Conservation (phyloP, 2,797 vertebrate genomes). For the Amblyopsis hoosieri region DNA sequence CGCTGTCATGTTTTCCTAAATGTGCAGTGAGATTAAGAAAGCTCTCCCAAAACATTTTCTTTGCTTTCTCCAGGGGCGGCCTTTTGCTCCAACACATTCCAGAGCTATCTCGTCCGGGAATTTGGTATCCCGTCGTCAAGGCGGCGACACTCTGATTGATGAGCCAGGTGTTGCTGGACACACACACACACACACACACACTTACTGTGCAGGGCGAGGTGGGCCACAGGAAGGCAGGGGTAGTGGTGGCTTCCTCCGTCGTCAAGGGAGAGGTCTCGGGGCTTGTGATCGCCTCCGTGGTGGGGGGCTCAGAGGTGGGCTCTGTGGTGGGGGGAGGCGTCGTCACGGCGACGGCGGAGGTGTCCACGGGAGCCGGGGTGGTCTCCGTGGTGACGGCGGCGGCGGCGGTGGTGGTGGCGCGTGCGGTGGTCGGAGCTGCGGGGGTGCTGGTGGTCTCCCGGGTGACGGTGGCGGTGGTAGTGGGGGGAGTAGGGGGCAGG, state of each 20-base stretch:
- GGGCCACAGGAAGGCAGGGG: conserved; percentile 64
- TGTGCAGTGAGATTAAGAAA: too few relatives aligned
- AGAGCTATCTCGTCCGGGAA: conserved; percentile 22
- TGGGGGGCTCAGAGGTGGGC: conserved; percentile 27
- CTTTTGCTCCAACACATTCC: conserved; percentile 12
- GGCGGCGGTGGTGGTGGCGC: conserved; percentile 29
- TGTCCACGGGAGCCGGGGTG: conserved; percentile 26
- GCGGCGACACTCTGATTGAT: conserved; percentile 18
- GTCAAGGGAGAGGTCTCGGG: conserved; percentile 40
- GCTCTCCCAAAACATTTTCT: neutral
- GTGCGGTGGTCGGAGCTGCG: conserved; percentile 6
- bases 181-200: neutral
- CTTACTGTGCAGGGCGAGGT: conserved; percentile 80
- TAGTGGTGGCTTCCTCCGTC: conserved; percentile 52
- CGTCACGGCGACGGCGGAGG: conserved; percentile 28
- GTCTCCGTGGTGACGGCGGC: conserved; percentile 30
- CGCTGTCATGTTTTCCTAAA: too few relatives aligned
- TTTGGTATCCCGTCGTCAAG: neutral
- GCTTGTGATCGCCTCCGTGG: conserved; percentile 53
- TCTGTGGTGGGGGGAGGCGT: conserved; percentile 47
- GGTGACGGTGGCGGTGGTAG: conserved; percentile 17
- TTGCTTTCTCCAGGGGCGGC: neutral
- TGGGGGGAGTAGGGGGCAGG: conserved; percentile 17
- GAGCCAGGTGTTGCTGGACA: conserved; percentile 10
- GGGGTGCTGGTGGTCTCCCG: conserved; percentile 29